Evolutionary conservation across 1,140 invertebrate genomes (phyloP).

Genomic region (Cherax quadricarinatus): DNA sequence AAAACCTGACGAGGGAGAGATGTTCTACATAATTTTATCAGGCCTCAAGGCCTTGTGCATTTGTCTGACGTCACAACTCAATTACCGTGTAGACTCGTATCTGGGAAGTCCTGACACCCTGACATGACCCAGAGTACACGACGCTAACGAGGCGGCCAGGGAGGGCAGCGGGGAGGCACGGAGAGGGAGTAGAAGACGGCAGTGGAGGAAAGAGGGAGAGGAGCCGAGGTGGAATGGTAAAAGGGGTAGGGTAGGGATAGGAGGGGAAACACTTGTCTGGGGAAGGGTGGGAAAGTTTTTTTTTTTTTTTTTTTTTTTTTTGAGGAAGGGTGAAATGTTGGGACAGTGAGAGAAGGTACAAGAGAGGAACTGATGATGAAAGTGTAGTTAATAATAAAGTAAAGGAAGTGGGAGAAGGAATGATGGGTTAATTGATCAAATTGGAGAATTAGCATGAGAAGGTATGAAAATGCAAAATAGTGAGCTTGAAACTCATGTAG

Average conservation of each 20-base stretch:
- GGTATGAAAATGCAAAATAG: no score
- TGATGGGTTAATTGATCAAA: no score
- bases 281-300: no score
- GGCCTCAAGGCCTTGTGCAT: conserved; percentile 36
- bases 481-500: no score
- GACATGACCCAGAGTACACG: conserved; percentile 42
- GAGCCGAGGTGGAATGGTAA: neutral
- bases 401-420: no score
- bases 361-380: no score
- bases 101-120: conserved; percentile 40
- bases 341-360: no score
- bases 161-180: neutral
- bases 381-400: no score
- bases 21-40: conserved; percentile 50
- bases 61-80: conserved; percentile 61
- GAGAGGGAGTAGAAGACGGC: neutral
- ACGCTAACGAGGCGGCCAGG: conserved; percentile 47
- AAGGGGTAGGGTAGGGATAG: neutral
- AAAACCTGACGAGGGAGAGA: neutral
- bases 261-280: no score
- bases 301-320: no score
- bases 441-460: no score
- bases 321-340: no score
- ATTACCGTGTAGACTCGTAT: conserved; percentile 46
- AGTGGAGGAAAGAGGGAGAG: neutral